Percentiles rank a stretch among this genome's conserved stretches.
phyloP scores from a whole-genome alignment of 2,113 vertebrate genomes.

The Heterotis niloticus region DNA sequence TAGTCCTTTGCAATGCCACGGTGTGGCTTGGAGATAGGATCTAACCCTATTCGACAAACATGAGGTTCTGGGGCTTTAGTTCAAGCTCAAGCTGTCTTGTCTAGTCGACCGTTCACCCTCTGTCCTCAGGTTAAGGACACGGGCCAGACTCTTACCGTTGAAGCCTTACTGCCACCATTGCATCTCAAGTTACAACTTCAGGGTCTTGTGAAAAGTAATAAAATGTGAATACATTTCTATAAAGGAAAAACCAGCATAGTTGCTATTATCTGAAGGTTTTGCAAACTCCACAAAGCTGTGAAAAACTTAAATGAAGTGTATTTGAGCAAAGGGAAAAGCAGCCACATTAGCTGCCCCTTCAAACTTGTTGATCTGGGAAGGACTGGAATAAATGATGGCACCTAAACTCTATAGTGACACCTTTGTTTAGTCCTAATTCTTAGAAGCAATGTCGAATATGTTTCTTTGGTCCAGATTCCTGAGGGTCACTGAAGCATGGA shows the following conservation, averaged over 20 bases:
- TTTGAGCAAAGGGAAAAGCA: too few relatives aligned
- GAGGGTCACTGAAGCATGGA: background rate
- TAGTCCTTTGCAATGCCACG: slow-evolving; percentile 9
- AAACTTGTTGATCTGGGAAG: too few relatives aligned
- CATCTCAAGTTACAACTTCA: background rate
- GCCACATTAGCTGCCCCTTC: too few relatives aligned
- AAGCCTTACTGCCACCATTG: too few relatives aligned
- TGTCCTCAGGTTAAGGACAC: slow-evolving; percentile 13
- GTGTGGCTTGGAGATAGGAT: slow-evolving; percentile 22
- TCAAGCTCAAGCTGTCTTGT: background rate
- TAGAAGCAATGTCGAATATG: background rate
- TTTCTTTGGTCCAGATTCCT: background rate
- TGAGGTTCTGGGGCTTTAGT: background rate
- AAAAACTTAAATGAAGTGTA: too few relatives aligned
- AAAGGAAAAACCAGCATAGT: background rate
- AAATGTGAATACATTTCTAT: background rate
- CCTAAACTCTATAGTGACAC: background rate
- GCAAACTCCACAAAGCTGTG: too few relatives aligned
- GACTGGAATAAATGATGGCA: background rate
- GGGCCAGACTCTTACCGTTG: background rate
- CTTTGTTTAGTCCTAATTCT: background rate
- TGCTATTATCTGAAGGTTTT: background rate
- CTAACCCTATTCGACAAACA: slow-evolving; percentile 14
- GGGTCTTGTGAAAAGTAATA: background rate
- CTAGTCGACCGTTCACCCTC: background rate